phyloP scores from a whole-genome alignment of 2,113 vertebrate species.

The Macquaria ambigua region DNA sequence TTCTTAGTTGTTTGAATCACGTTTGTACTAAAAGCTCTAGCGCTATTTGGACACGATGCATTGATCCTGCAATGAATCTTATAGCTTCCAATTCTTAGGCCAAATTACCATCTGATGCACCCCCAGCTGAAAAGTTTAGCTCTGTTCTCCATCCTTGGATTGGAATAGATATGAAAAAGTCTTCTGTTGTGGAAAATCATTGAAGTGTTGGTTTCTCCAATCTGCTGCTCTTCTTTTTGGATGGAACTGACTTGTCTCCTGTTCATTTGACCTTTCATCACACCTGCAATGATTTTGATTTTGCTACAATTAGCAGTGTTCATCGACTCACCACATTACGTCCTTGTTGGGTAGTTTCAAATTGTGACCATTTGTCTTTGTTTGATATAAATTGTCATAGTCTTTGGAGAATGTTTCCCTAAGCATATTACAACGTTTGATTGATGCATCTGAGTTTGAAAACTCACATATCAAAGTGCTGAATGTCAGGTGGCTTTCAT shows the following conservation, averaged over 20 bases:
- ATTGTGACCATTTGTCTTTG: neutral
- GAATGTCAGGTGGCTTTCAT: neutral
- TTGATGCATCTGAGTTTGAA: neutral
- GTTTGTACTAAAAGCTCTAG: constrained; percentile 11
- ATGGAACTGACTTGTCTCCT: neutral
- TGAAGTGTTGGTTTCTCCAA: neutral
- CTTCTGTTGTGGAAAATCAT: neutral
- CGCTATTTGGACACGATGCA: constrained; percentile 4
- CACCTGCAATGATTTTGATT: neutral
- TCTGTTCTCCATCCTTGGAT: neutral
- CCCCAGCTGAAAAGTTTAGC: neutral
- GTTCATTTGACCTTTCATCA: neutral
- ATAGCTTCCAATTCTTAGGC: neutral
- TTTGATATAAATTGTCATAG: neutral
- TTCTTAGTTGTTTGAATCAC: constrained; percentile 3
- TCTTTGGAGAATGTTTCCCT: neutral
- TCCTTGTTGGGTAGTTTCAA: neutral
- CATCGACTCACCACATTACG: neutral
- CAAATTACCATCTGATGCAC: neutral
- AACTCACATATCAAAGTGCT: neutral
- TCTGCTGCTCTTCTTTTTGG: neutral
- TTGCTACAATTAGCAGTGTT: neutral
- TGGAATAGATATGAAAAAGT: neutral
- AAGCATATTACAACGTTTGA: neutral
- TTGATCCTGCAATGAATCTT: constrained; percentile 7